A percentile compares a stretch with the other conserved stretches of the same genome.
phyloP scores from a whole-genome alignment of 2,797 vertebrate genomes.

The Sebastes diploproa region DNA sequence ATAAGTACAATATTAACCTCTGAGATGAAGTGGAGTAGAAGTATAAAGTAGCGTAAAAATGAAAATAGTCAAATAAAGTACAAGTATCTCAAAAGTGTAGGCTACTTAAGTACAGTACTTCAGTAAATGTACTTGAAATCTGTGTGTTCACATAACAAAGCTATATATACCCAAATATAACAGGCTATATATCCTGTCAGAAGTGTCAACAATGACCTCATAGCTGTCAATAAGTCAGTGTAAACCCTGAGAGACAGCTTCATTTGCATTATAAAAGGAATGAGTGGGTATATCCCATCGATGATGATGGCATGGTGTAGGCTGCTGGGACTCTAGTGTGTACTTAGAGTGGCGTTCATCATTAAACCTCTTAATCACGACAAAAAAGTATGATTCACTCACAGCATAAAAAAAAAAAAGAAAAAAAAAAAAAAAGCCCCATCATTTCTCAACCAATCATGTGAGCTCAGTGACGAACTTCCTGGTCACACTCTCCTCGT shows the following conservation, averaged over 20 bases:
- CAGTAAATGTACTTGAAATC: neutral
- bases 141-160: neutral
- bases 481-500: conserved; percentile 68
- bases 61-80: too few relatives aligned
- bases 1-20: too few relatives aligned
- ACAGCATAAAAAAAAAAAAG: neutral
- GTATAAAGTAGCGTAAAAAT: too few relatives aligned
- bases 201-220: neutral
- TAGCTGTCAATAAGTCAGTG: neutral
- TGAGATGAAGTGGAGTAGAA: too few relatives aligned
- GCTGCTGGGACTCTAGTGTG: conserved; percentile 11
- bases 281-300: conserved; percentile 43
- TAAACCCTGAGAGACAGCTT: neutral
- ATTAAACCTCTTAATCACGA: conserved; percentile 41
- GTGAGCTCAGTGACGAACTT: conserved; percentile 75
- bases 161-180: neutral
- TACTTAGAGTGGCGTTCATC: neutral
- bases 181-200: neutral
- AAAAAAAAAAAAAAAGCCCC: neutral
- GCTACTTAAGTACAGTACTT: too few relatives aligned
- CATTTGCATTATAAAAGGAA: conserved; percentile 30
- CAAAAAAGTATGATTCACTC: conserved; percentile 53
- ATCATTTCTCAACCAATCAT: conserved; percentile 52
- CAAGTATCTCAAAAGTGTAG: too few relatives aligned
- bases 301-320: conserved; percentile 15